phyloP scores from a whole-genome alignment of 2,113 vertebrate species.

The Cryptomyrus ogoouensis region DNA sequence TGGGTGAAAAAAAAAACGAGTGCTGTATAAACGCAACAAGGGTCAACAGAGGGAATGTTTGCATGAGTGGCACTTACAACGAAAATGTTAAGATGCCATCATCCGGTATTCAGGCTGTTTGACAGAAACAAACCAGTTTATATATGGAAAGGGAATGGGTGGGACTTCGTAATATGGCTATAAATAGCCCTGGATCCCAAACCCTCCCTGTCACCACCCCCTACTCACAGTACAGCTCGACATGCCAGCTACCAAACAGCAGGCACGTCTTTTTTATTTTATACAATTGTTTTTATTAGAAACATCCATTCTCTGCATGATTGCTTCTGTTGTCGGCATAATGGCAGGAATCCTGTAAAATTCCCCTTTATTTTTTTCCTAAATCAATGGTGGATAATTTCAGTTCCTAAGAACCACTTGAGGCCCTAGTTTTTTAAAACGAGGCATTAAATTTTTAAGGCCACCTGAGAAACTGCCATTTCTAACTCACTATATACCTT shows the following conservation, averaged over 20 bases:
- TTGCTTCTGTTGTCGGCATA: not conserved
- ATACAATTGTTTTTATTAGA: not conserved
- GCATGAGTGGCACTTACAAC: not conserved
- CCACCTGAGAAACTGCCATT: not conserved
- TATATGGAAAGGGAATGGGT: not conserved
- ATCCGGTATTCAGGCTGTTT: not conserved
- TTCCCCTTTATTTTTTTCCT: not conserved
- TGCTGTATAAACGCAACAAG: not conserved
- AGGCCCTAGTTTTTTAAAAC: not conserved
- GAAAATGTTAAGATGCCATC: not conserved
- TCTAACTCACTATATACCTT: not conserved
- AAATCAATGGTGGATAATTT: not conserved
- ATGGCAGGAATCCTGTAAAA: not conserved
- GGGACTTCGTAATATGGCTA: not conserved
- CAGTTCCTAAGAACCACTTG: not conserved
- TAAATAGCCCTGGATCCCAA: not conserved
- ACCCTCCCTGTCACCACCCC: not conserved
- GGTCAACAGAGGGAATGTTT: not conserved
- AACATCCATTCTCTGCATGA: not conserved
- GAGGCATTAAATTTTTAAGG: not conserved
- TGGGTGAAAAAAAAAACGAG: not conserved
- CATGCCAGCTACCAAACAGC: not conserved
- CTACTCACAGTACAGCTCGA: not conserved
- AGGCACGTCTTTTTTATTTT: not conserved
- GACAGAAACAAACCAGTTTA: not conserved